Evolutionary conservation across 2,113 vertebrate species (phyloP).

Genomic region (Raja brachyura): DNA sequence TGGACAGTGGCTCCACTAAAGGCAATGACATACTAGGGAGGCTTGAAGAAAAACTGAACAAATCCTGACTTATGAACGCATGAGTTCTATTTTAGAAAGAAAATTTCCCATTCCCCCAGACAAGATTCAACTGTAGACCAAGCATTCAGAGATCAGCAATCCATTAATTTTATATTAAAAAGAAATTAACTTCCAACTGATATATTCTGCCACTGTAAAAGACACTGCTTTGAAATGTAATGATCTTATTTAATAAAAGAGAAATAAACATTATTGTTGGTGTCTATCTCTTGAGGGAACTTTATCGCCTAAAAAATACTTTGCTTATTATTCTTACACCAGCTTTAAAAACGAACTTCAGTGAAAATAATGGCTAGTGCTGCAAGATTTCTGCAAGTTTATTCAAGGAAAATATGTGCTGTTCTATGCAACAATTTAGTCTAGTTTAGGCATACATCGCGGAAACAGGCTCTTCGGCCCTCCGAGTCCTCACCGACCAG

Average conservation of each 20-base stretch:
- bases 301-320: not conserved
- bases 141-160: not conserved
- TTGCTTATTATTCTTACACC: not conserved
- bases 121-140: not conserved
- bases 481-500: too few species aligned
- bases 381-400: not conserved
- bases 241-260: not conserved
- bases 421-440: not conserved
- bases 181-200: not conserved
- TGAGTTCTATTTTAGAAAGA: slow-evolving; percentile 13
- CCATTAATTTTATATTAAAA: not conserved
- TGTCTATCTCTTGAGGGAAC: not conserved
- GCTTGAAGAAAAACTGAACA: not conserved
- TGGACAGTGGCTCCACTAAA: not conserved
- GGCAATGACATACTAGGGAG: not conserved
- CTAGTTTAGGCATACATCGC: too few species aligned
- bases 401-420: not conserved
- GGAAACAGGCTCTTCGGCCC: too few species aligned
- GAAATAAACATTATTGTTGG: not conserved
- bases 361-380: not conserved
- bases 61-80: not conserved
- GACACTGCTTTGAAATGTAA: not conserved
- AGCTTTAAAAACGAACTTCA: not conserved
- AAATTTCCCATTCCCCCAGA: not conserved
- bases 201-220: not conserved